These are phyloP conservation scores for Stigmatopora argus DNA, from an alignment of 2,113 vertebrate genomes.

Conservation along the genomic window DNA sequence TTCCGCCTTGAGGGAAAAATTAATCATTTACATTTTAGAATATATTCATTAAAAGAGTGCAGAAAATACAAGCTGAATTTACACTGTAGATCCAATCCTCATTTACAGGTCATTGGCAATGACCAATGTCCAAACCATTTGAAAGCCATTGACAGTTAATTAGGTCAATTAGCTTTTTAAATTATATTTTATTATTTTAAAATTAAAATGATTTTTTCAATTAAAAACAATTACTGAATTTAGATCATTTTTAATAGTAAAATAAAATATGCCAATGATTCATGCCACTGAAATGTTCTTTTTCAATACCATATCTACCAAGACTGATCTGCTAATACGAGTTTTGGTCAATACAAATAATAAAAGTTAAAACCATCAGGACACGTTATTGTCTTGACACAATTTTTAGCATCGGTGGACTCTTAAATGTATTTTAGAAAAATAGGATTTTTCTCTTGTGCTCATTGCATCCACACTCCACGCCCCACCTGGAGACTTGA, in stretches of 20 bases:
- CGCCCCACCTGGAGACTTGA: conserved; percentile 29
- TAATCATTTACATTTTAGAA: conserved; percentile 19
- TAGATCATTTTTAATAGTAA: no score
- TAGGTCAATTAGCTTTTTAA: no score
- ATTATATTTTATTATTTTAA: no score
- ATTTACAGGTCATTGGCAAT: not conserved
- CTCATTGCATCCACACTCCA: conserved; percentile 8
- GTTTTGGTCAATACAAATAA: no score
- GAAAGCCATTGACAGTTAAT: no score
- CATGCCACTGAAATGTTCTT: no score
- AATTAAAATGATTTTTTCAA: no score
- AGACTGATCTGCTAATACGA: no score
- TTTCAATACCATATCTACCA: no score
- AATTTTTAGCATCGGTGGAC: not conserved
- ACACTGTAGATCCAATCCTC: not conserved
- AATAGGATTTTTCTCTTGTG: not conserved
- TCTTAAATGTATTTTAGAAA: not conserved
- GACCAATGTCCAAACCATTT: no score
- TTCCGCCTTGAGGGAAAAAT: conserved; percentile 29
- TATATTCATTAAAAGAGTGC: conserved; percentile 19
- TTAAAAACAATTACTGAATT: no score
- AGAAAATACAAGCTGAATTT: not conserved
- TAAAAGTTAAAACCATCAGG: not conserved
- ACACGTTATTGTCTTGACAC: not conserved
- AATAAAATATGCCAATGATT: no score